Percentiles rank a stretch among this genome's conserved stretches.
These are phyloP conservation scores for Xyliphius kryptos DNA, from an alignment of 2,113 vertebrate species.

Conservation along the genomic window DNA sequence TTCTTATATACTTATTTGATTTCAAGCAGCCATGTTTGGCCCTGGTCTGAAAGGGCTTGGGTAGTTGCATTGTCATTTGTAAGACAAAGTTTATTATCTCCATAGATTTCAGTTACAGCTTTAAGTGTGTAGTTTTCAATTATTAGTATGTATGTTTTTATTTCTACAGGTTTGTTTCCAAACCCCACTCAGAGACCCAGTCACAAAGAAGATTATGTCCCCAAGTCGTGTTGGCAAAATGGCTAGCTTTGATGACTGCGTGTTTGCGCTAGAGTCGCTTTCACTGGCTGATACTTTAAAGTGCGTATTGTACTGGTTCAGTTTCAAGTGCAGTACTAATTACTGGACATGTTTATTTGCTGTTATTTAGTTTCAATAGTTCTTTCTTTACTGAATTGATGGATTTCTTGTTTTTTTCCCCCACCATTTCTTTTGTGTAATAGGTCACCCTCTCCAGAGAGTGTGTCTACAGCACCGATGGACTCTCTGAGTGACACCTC, in stretches of 20 bases:
- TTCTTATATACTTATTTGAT: no score
- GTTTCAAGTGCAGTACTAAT: no score
- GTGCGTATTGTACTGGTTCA: slow-evolving; percentile 1
- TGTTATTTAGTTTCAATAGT: no score
- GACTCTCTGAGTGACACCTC: neutral
- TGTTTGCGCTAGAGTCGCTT: slow-evolving; percentile 39
- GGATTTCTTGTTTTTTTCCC: no score
- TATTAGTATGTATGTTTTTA: neutral
- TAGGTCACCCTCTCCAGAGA: slow-evolving; percentile 40
- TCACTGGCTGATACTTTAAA: slow-evolving; percentile 37
- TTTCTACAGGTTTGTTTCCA: slow-evolving; percentile 83
- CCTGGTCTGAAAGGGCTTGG: neutral
- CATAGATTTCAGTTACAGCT: no score
- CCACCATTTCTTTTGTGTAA: no score
- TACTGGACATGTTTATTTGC: no score
- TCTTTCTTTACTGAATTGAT: no score
- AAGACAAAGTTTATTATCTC: no score
- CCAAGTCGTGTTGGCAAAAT: slow-evolving; percentile 58
- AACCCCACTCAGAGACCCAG: slow-evolving; percentile 82
- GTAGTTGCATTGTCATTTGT: no score
- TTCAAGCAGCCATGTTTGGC: no score
- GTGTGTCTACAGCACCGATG: neutral
- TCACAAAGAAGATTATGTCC: slow-evolving; percentile 76
- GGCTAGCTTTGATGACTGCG: slow-evolving; percentile 51
- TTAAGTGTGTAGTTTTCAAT: slow-evolving; percentile 3